A percentile compares a stretch with the other conserved stretches of the same genome.
Conservation (phyloP, 2,797 vertebrate genomes). For the Adrianichthys oophorus region DNA sequence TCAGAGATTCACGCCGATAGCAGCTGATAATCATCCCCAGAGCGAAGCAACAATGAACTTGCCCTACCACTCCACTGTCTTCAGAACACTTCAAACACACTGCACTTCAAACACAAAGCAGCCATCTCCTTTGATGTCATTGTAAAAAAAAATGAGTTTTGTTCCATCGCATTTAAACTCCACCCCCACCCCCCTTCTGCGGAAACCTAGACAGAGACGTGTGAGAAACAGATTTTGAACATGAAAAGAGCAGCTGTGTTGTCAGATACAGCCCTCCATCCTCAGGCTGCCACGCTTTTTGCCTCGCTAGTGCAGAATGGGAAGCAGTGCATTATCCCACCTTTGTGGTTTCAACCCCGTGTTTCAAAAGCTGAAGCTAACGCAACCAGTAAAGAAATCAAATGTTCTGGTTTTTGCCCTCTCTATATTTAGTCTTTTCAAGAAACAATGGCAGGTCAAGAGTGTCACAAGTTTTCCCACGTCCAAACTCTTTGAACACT, state of each 20-base stretch:
- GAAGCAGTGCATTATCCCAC: constrained; percentile 32
- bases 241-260: constrained; percentile 79
- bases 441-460: not conserved
- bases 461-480: constrained; percentile 31
- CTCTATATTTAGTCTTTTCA: constrained; percentile 24
- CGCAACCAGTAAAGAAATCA: constrained; percentile 13
- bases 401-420: constrained; percentile 26
- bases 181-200: constrained; percentile 54
- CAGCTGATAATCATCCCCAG: constrained; percentile 80
- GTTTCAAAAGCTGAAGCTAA: constrained; percentile 35
- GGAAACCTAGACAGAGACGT: constrained; percentile 69
- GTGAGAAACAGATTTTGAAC: constrained; percentile 74
- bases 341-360: constrained; percentile 25
- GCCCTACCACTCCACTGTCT: constrained; percentile 78
- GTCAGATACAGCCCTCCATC: constrained; percentile 65
- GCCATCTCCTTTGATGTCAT: constrained; percentile 82
- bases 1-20: constrained; percentile 72
- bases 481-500: constrained; percentile 29
- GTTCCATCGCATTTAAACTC: constrained; percentile 78
- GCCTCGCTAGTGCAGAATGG: constrained; percentile 30
- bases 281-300: constrained; percentile 59
- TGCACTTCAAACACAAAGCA: constrained; percentile 81
- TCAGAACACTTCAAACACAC: constrained; percentile 81
- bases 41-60: constrained; percentile 79
- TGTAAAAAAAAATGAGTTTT: constrained; percentile 82